Percentiles rank a stretch among this genome's conserved stretches.
phyloP scores from a whole-genome alignment of 2,888 invertebrate species.

The Ectemnius lituratus region DNA sequence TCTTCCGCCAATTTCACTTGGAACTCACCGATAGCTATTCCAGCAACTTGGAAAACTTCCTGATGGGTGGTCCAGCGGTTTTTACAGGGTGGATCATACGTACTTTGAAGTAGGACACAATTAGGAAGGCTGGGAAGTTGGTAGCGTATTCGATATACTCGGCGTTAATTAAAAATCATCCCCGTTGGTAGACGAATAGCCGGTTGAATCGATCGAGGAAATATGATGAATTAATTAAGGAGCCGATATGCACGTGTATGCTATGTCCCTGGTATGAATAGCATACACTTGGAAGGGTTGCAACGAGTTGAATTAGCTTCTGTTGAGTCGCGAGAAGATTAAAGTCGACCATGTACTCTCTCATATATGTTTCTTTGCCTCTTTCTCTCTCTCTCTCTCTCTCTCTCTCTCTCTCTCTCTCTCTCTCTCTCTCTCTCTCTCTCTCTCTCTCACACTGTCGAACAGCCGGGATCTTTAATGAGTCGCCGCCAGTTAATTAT shows the following conservation, averaged over 20 bases:
- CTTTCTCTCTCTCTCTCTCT: slow-evolving; percentile 4
- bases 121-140: neutral
- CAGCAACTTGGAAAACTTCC: neutral
- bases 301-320: slow-evolving; percentile 34
- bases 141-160: slow-evolving; percentile 1
- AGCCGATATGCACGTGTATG: slow-evolving; percentile 10
- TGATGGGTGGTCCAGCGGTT: neutral
- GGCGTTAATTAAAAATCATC: slow-evolving; percentile 57
- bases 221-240: slow-evolving; percentile 60
- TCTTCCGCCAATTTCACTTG: too few relatives aligned
- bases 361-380: neutral
- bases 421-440: slow-evolving; percentile 1
- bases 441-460: slow-evolving; percentile 19
- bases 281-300: slow-evolving; percentile 14
- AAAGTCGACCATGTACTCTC: slow-evolving; percentile 42
- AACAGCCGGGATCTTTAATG: slow-evolving; percentile 35
- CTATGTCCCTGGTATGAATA: slow-evolving; percentile 24
- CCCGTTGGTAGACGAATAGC: slow-evolving; percentile 52
- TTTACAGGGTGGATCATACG: neutral
- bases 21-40: neutral
- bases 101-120: slow-evolving; percentile 1
- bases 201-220: slow-evolving; percentile 54
- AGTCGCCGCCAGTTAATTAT: slow-evolving; percentile 48
- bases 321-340: slow-evolving; percentile 63
- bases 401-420: slow-evolving; percentile 1